Evolutionary conservation across 2,113 vertebrate species (phyloP).

Genomic region (Salvator merianae): DNA sequence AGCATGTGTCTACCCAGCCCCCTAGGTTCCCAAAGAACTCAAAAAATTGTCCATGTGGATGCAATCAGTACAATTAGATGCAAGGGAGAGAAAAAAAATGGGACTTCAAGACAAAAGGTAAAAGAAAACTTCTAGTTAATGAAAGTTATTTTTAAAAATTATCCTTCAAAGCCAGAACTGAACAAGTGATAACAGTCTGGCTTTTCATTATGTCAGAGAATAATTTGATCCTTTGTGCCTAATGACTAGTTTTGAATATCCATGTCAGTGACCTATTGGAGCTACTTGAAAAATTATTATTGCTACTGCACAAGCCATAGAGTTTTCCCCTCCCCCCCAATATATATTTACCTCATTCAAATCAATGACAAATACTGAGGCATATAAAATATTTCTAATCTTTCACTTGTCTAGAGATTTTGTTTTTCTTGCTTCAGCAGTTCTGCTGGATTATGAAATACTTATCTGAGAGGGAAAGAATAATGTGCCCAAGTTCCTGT

Average conservation of each 20-base stretch:
- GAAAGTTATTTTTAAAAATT: slow-evolving; percentile 38
- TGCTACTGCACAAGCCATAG: neutral
- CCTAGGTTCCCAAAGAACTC: too few species aligned
- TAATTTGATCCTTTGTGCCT: slow-evolving; percentile 47
- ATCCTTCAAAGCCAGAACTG: slow-evolving; percentile 21
- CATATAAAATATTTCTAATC: neutral
- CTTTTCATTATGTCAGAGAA: slow-evolving; percentile 23
- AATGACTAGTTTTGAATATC: slow-evolving; percentile 30
- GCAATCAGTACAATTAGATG: slow-evolving; percentile 8
- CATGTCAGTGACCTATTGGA: slow-evolving; percentile 28
- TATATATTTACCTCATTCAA: neutral
- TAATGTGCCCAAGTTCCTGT: neutral
- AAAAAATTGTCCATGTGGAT: too few species aligned
- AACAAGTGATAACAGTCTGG: slow-evolving; percentile 44
- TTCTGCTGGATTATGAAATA: neutral
- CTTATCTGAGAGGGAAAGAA: neutral
- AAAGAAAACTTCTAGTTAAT: slow-evolving; percentile 18
- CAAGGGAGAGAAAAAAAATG: slow-evolving; percentile 6
- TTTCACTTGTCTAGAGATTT: neutral
- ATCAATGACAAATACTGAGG: neutral
- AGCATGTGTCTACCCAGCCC: too few species aligned
- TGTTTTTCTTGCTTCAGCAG: neutral
- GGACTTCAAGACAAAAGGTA: neutral
- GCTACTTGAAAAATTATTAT: slow-evolving; percentile 28
- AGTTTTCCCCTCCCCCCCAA: neutral